Evolutionary conservation across 2,797 vertebrate genomes (phyloP), one percentile per base, ranked within the genome.

Genomic region (Microctenopoma stevenorrisi): DNA sequence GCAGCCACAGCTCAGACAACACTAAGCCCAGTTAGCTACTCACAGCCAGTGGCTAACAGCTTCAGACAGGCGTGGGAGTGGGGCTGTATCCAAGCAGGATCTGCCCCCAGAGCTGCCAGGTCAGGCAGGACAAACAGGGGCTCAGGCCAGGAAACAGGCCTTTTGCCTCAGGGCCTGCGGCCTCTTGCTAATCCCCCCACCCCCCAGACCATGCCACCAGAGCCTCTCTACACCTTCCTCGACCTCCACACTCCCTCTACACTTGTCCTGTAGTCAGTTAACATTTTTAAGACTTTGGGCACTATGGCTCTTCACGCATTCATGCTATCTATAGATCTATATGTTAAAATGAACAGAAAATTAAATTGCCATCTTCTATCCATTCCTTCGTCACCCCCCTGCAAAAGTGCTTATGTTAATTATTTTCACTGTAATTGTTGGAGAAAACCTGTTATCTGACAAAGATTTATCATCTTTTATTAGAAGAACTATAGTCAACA

Each of bases 21-120:
- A 89, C 91, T 95, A 95, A 96, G 92, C 95, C 95, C 93, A 91
- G 89, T 91, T 91, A 94, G 91, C 93, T 87, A 91, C 92, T 96
- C 95, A 94, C 91, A 94, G 95, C 89, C 92, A 94, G 94, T 88
- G 90, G 92, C 92, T 98, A 98, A 99, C 95, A 95, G 94, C 95
- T 98, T 97, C 95, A 95, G 96, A 98, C 96, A 97, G 95, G 95
- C 95, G 95, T 98, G 97, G 95, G 97, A 98, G 95, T 95, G 91
- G 84, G 86, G 87, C 81, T 94, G 95, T 94, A 95, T 95, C 94
- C 90, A 92, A 94, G 93, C 91, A 94, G 94, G 91, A 96, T 96
- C 94, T 94, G 95, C 95, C 96, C 96, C 94, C 93, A 94, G 94
- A 92, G 95, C 92, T 95, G 97, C 94, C 96, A 96, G 96, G 97